phyloP scores from a whole-genome alignment of 2,113 vertebrate genomes.

The Rattus norvegicus region DNA sequence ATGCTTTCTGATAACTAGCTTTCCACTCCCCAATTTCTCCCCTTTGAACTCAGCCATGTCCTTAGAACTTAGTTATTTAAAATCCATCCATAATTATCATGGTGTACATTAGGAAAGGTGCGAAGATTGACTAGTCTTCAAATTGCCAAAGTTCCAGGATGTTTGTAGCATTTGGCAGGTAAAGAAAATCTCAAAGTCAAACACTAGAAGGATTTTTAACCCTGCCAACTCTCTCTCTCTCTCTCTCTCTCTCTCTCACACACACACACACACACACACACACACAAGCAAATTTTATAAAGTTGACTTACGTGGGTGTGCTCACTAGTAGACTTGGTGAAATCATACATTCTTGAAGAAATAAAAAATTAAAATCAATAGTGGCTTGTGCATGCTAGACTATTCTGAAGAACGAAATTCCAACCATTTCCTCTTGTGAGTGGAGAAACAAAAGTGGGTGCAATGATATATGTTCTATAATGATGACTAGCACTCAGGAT shows the following conservation, averaged over 20 bases:
- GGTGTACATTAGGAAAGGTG: not conserved
- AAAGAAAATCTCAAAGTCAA: not conserved
- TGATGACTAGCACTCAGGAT: too few relatives aligned
- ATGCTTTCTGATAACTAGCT: not conserved
- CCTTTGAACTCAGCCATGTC: not conserved
- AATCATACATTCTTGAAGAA: not conserved
- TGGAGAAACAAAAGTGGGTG: not conserved
- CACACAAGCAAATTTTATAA: not conserved
- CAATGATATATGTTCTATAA: too few relatives aligned
- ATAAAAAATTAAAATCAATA: constrained; percentile 2
- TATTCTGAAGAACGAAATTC: not conserved
- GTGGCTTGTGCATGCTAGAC: not conserved
- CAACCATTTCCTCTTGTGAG: not conserved
- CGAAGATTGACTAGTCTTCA: not conserved
- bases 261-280: not conserved
- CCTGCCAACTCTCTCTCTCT: not conserved
- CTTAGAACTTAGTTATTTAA: not conserved
- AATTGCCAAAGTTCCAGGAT: not conserved
- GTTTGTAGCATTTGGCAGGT: not conserved
- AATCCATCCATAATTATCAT: not conserved
- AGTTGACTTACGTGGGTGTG: not conserved
- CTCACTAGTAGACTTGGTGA: not conserved
- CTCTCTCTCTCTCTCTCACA: too few relatives aligned
- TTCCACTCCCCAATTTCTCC: not conserved
- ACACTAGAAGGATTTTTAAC: not conserved